A percentile compares a stretch with the other conserved stretches of the same genome.
These are phyloP conservation scores for Ischnura elegans DNA, from an alignment of 2,888 invertebrate genomes.

Conservation along the genomic window DNA sequence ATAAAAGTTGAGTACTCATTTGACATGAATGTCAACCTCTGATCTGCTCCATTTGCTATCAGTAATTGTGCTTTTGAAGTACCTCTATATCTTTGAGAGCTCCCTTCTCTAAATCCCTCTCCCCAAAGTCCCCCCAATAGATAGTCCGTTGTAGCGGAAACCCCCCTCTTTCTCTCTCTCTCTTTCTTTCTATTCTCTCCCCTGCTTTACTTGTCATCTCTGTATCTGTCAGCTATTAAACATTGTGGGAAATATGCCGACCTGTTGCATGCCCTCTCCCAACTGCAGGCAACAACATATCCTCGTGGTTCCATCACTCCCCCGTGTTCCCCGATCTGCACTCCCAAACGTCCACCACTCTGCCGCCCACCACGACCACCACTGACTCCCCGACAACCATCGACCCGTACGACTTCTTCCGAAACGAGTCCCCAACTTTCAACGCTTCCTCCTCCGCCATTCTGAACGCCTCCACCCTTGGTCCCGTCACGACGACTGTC, in stretches of 20 bases:
- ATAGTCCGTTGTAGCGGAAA: background rate
- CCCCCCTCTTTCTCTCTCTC: background rate
- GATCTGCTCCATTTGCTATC: background rate
- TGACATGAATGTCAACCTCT: too few species aligned
- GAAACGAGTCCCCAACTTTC: conserved; percentile 71
- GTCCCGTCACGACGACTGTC: conserved; percentile 77
- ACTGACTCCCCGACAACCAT: conserved; percentile 78
- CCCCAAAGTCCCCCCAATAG: background rate
- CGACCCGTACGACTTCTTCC: conserved; percentile 79
- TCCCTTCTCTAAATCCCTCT: too few species aligned
- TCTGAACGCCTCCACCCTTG: conserved; percentile 78
- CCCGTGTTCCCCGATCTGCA: conserved; percentile 50
- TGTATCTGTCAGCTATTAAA: conserved; percentile 52
- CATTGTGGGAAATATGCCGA: conserved; percentile 56
- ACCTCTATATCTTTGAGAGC: conserved; percentile 13
- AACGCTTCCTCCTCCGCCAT: conserved; percentile 74
- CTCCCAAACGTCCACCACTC: conserved; percentile 67
- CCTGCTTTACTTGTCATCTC: conserved; percentile 37
- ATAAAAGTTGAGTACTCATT: too few species aligned
- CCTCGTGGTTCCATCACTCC: conserved; percentile 59
- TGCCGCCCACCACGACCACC: conserved; percentile 77
- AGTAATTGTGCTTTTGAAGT: background rate
- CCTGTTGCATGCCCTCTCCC: conserved; percentile 76
- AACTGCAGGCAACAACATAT: conserved; percentile 74
- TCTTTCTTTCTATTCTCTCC: background rate